Evolutionary conservation across 2,113 vertebrate genomes (phyloP).

Genomic region (Nannobrachium achirus): DNA sequence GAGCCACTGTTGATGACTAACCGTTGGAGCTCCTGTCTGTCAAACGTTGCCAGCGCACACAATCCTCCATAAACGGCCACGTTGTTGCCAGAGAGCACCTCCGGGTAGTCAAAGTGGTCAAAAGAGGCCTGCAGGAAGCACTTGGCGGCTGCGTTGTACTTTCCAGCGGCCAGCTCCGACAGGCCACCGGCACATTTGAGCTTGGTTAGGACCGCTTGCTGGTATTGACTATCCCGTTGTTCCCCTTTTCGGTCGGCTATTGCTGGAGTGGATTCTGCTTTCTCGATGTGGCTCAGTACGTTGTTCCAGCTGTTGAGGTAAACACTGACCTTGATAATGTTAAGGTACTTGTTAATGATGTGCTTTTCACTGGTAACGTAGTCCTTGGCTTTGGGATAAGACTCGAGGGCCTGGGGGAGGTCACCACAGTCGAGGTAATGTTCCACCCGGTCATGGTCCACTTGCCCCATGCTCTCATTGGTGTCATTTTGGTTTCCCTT

Average conservation of each 20-base stretch:
- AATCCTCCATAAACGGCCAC: slow-evolving; percentile 89
- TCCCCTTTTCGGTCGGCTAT: slow-evolving; percentile 98
- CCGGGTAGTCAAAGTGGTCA: slow-evolving; percentile 91
- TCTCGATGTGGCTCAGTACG: slow-evolving; percentile 97
- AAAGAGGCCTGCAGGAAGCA: slow-evolving; percentile 90
- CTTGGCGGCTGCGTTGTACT: slow-evolving; percentile 91
- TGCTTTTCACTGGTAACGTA: slow-evolving; percentile 99
- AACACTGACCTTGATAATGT: slow-evolving; percentile 89
- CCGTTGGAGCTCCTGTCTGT: slow-evolving; percentile 88
- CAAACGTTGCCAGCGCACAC: slow-evolving; percentile 89
- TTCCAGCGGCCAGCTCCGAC: slow-evolving; percentile 88
- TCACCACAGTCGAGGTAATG: slow-evolving; percentile 98
- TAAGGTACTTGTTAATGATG: slow-evolving; percentile 99
- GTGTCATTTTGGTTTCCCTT: slow-evolving; percentile 99
- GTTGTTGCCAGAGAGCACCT: slow-evolving; percentile 90
- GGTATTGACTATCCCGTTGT: slow-evolving; percentile 95
- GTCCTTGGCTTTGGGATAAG: slow-evolving; percentile 95
- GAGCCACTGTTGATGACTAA: slow-evolving; percentile 94
- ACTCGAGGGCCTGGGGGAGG: slow-evolving; percentile 98
- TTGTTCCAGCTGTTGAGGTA: slow-evolving; percentile 99
- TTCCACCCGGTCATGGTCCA: slow-evolving; percentile 96
- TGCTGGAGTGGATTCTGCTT: slow-evolving; percentile 97
- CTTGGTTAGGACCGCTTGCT: slow-evolving; percentile 96
- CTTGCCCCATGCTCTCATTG: slow-evolving; percentile 99
- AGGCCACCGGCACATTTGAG: slow-evolving; percentile 96